Percentiles rank a stretch among this genome's conserved stretches.
These are phyloP conservation scores for Phycodurus eques DNA, from an alignment of 2,113 vertebrate species.

Conservation along the genomic window DNA sequence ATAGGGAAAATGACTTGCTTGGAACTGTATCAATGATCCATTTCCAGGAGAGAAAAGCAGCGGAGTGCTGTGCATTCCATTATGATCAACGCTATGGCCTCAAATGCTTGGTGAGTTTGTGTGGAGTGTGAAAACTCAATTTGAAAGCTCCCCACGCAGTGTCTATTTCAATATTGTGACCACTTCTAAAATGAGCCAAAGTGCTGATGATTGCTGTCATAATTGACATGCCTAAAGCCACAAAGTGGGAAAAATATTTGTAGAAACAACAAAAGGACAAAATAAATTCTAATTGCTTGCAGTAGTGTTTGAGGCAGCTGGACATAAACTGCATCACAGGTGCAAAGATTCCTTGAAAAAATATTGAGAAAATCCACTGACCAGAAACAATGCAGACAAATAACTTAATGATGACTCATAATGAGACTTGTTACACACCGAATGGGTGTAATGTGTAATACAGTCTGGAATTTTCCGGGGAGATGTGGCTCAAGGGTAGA, in stretches of 20 bases:
- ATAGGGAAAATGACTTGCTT: slow-evolving; percentile 36
- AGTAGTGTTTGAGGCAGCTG: not conserved
- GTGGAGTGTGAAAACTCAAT: slow-evolving; percentile 14
- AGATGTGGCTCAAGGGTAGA: not conserved
- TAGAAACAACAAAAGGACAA: not conserved
- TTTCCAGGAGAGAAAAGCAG: slow-evolving; percentile 31
- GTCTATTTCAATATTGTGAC: slow-evolving; percentile 3
- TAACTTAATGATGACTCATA: not conserved
- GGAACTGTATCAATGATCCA: slow-evolving; percentile 44
- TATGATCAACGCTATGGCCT: not conserved
- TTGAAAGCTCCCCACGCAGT: slow-evolving; percentile 7
- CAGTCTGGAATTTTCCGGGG: not conserved
- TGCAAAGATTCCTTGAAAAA: not conserved
- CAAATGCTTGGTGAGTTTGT: slow-evolving; percentile 5
- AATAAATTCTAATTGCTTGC: not conserved
- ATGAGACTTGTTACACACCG: not conserved
- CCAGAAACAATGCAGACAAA: not conserved
- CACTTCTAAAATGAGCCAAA: slow-evolving; percentile 19
- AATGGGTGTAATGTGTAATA: not conserved
- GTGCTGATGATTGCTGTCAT: slow-evolving; percentile 9
- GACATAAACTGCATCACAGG: not conserved
- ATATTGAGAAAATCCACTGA: not conserved
- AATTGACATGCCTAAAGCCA: not conserved
- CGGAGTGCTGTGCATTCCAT: slow-evolving; percentile 38
- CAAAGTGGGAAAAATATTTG: no score